Base-by-base conservation (phyloP, 2,113 vertebrate genomes). In the Meles meles region DNA sequence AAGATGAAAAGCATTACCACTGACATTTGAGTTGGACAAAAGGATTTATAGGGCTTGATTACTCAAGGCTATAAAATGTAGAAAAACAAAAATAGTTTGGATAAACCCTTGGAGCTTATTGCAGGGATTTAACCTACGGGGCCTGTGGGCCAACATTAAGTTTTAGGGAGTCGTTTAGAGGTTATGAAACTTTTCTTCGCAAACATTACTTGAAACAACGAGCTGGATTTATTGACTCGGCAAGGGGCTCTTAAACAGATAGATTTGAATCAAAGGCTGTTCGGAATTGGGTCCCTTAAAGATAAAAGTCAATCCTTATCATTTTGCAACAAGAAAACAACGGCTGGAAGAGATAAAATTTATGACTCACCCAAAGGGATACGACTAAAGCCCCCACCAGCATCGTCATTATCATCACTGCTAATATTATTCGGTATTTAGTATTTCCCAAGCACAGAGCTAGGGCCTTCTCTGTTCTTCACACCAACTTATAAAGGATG, bases 81-180 rank as follows among this genome's bases (percentile, higher is more conserved):
- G 69, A 84, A 80, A 98, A 97, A 95, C 83, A 96, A 89, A 83
- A 92, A 72, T 1, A n/a, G 72, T 96, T 95, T 84, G 87, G 71
- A 67, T 89, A 93, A 96, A 86, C 8, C 21, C 76, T 80, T 47
- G 31, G n/a, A 90, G 63, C n/a, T 34, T 18, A 14, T 44, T 81
- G 74, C 49, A 88, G 0, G 49, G 69, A 59, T 83, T 90, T 63
- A 81, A 91, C 71, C 63, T 15, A 12, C 6, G 27, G 82, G 84
- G 61, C 52, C 72, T 83, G 25, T 55, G 59, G 31, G 39, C 61
- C 8, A 7, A 65, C 15, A 25, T 18, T n/a, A 47, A 69, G 12
- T 47, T 77, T 85, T 65, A 97, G 79, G 77, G 81, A 57, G 92
- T 52, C 3, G 0, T 29, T 77, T 59, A 39, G 23, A 86, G 59